Percentiles rank a stretch among this genome's conserved stretches.
Evolutionary conservation across 2,113 vertebrate species (phyloP).

Genomic region (Aix galericulata): DNA sequence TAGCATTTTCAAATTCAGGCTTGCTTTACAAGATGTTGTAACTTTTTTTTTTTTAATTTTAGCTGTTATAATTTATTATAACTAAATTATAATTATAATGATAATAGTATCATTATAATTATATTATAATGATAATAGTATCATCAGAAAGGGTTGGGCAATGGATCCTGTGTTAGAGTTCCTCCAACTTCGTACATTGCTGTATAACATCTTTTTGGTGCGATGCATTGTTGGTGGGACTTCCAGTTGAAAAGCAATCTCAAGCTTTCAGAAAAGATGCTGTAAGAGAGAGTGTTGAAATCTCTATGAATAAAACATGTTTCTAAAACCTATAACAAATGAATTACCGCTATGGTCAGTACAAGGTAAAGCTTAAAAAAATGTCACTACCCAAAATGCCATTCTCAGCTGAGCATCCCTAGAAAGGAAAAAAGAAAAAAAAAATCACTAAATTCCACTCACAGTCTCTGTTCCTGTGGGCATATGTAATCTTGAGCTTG

Average conservation of each 20-base stretch:
- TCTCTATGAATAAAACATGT: neutral
- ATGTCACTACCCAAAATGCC: neutral
- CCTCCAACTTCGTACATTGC: neutral
- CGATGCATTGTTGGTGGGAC: neutral
- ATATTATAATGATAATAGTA: too few relatives aligned
- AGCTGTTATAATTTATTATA: neutral
- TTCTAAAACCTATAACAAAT: neutral
- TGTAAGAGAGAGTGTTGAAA: neutral
- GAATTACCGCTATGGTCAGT: neutral
- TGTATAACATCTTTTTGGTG: neutral
- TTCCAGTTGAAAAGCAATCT: neutral
- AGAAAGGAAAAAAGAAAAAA: neutral
- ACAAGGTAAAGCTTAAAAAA: neutral
- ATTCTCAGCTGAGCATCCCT: neutral
- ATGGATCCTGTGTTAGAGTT: neutral
- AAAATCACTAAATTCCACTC: neutral
- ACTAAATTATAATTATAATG: too few relatives aligned
- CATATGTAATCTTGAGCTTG: neutral
- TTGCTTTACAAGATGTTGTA: neutral
- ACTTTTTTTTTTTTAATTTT: neutral
- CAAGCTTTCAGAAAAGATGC: neutral
- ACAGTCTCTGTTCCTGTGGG: neutral
- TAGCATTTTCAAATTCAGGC: neutral
- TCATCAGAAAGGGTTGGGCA: neutral
- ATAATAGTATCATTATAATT: too few relatives aligned